Conservation (phyloP, 2,113 vertebrate genomes). For the Bombycilla garrulus region DNA sequence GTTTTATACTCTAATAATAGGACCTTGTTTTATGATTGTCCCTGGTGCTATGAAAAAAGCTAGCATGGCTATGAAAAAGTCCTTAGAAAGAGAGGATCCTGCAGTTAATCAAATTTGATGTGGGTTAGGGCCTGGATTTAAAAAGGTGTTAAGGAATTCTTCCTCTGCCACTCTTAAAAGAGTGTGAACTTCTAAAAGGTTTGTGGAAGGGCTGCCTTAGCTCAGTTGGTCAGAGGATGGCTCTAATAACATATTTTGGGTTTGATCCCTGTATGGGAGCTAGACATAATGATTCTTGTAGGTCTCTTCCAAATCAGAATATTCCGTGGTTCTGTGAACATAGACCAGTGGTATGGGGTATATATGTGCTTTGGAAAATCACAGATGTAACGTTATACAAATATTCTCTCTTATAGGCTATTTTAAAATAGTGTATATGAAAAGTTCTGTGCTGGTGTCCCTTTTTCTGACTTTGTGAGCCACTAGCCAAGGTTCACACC, state of each 20-base stretch:
- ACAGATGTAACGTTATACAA: background rate
- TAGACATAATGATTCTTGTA: background rate
- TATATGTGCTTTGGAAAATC: background rate
- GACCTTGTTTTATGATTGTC: background rate
- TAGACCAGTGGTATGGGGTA: accelerated
- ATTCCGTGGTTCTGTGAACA: background rate
- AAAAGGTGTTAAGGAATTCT: background rate
- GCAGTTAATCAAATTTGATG: background rate
- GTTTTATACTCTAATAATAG: background rate
- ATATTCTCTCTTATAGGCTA: background rate
- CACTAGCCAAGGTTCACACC: background rate
- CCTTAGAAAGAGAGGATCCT: background rate
- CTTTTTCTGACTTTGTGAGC: background rate
- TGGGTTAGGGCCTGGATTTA: background rate
- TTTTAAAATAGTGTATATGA: background rate
- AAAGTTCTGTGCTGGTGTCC: background rate
- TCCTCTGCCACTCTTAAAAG: background rate
- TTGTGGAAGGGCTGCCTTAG: background rate
- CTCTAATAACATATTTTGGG: background rate
- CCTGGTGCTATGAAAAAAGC: background rate
- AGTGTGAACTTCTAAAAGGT: background rate
- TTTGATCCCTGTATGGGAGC: background rate
- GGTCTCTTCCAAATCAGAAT: background rate
- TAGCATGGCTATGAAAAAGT: background rate
- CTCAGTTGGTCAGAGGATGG: background rate